phyloP scores from a whole-genome alignment of 2,888 invertebrate genomes.

The Hypomecis atomaria region DNA sequence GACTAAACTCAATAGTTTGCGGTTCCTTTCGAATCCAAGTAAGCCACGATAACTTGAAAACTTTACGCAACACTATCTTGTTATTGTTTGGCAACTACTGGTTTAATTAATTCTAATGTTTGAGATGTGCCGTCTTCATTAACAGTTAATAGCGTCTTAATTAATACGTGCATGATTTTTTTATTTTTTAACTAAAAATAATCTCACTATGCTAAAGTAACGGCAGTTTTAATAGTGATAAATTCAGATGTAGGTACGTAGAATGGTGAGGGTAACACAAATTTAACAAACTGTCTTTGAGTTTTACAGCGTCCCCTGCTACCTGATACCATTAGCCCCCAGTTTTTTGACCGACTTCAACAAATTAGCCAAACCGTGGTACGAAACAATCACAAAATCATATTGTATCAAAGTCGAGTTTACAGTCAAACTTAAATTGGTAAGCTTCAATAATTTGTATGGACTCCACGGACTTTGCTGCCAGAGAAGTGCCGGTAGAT shows the following conservation, averaged over 20 bases:
- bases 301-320: too few relatives aligned
- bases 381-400: neutral
- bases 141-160: too few relatives aligned
- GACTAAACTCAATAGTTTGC: slow-evolving; percentile 41
- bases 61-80: slow-evolving; percentile 38
- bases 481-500: too few relatives aligned
- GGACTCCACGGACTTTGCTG: too few relatives aligned
- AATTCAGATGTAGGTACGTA: neutral
- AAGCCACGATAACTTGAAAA: slow-evolving; percentile 44
- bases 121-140: neutral
- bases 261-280: neutral
- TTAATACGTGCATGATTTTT: too few relatives aligned
- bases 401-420: too few relatives aligned
- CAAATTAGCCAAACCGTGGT: neutral
- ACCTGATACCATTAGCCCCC: too few relatives aligned
- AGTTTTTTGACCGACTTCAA: neutral
- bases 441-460: too few relatives aligned
- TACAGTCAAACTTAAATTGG: too few relatives aligned
- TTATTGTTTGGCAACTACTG: slow-evolving; percentile 19
- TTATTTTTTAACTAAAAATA: too few relatives aligned
- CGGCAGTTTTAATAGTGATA: neutral
- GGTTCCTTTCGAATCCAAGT: slow-evolving; percentile 36
- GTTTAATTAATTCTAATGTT: slow-evolving; percentile 28
- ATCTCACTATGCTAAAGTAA: too few relatives aligned
- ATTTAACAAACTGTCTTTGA: too few relatives aligned